Conservation (phyloP, 2,797 vertebrate species). For the Enteromius treurensis region DNA sequence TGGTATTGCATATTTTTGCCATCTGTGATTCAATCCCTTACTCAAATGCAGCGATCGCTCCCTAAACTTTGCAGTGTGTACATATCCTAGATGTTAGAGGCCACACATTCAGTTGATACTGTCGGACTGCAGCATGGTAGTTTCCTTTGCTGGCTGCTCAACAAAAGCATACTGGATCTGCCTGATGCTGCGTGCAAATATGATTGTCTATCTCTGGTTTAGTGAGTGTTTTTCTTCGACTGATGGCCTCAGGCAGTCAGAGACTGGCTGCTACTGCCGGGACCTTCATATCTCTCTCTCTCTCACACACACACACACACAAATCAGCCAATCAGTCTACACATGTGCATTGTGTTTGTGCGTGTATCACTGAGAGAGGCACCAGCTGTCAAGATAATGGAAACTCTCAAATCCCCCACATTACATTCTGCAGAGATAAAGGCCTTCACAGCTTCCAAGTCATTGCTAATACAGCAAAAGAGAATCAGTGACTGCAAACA, state of each 20-base stretch:
- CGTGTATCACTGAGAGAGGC: conserved; percentile 15
- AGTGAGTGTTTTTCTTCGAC: conserved; percentile 19
- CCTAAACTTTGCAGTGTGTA: background rate
- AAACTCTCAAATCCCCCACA: conserved; percentile 33
- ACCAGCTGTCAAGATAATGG: conserved; percentile 36
- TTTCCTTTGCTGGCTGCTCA: background rate
- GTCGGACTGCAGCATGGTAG: background rate
- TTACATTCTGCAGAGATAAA: conserved; percentile 32
- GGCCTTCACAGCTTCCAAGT: conserved; percentile 5
- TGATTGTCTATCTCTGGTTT: conserved; percentile 23
- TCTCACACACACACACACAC: background rate
- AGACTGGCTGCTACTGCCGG: conserved; percentile 15
- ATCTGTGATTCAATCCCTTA: background rate
- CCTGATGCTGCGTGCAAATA: background rate
- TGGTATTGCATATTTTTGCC: background rate
- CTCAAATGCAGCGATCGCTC: background rate
- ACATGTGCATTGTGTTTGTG: conserved; percentile 27
- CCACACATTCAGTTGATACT: background rate
- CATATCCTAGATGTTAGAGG: background rate
- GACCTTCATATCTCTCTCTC: background rate
- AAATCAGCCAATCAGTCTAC: conserved; percentile 13
- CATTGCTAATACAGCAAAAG: conserved; percentile 17
- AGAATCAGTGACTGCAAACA: conserved; percentile 19
- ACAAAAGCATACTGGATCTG: background rate
- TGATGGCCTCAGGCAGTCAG: conserved; percentile 35